A percentile compares a stretch with the other conserved stretches of the same genome.
phyloP scores from a whole-genome alignment of 2,888 invertebrate species.

The Agriopis aurantiaria region DNA sequence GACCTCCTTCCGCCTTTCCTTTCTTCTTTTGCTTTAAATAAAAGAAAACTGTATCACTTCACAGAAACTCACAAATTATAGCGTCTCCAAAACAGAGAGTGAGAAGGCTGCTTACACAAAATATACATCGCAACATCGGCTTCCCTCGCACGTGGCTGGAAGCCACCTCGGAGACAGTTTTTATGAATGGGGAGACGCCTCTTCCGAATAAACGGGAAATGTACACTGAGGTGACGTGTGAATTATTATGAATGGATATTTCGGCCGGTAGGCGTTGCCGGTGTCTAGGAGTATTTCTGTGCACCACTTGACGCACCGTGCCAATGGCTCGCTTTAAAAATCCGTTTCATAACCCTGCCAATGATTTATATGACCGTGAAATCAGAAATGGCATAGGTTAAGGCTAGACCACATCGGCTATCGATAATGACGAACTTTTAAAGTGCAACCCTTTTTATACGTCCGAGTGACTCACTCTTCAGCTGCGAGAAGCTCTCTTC shows the following conservation, averaged over 20 bases:
- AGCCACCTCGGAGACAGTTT: constrained; percentile 49
- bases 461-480: constrained; percentile 42
- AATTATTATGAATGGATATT: constrained; percentile 75
- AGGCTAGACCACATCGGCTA: constrained; percentile 51
- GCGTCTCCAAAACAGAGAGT: constrained; percentile 7
- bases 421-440: constrained; percentile 19
- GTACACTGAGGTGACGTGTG: constrained; percentile 66
- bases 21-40: constrained; percentile 78
- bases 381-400: constrained; percentile 55
- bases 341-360: constrained; percentile 74
- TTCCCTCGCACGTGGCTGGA: constrained; percentile 33
- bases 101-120: constrained; percentile 61
- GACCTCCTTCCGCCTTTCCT: constrained; percentile 62
- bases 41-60: constrained; percentile 37
- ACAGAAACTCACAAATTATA: background rate
- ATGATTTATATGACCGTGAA: constrained; percentile 76
- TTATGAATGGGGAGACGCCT: constrained; percentile 61
- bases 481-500: constrained; percentile 10
- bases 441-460: constrained; percentile 34
- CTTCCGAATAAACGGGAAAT: constrained; percentile 58
- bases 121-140: constrained; percentile 69
- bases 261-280: constrained; percentile 70
- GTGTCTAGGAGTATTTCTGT: constrained; percentile 79
- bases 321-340: constrained; percentile 78
- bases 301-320: constrained; percentile 76